Conservation (phyloP, 2,888 invertebrate genomes). For the Smittia sp. region DNA sequence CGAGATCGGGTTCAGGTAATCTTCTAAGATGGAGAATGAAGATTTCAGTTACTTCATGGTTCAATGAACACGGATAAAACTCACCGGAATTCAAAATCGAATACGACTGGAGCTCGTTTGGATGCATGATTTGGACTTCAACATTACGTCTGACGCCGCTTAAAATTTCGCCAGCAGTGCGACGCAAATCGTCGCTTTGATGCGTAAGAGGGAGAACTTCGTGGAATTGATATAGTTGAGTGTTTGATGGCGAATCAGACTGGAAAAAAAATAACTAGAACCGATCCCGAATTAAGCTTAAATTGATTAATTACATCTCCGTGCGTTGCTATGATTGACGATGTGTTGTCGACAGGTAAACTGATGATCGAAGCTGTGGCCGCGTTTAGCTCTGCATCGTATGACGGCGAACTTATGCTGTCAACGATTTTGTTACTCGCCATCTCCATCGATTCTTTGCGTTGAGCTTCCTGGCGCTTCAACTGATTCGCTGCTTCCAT, state of each 20-base stretch:
- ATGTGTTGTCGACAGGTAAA: constrained; percentile 47
- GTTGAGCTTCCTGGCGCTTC: constrained; percentile 24
- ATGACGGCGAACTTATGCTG: background rate
- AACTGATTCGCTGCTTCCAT: constrained; percentile 49
- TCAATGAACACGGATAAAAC: background rate
- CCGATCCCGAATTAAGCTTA: background rate
- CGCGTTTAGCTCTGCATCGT: constrained; percentile 56
- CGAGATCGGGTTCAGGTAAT: constrained; percentile 67
- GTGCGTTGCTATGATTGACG: constrained; percentile 45
- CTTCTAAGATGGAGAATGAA: constrained; percentile 51
- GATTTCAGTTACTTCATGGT: background rate
- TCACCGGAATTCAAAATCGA: constrained; percentile 51
- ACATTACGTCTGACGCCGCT: constrained; percentile 61
- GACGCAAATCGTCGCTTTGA: constrained; percentile 53
- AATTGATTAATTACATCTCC: constrained; percentile 43
- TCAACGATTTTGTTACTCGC: background rate
- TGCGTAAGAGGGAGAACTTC: constrained; percentile 32
- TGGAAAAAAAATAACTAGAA: constrained; percentile 21
- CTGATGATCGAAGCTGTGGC: constrained; percentile 58
- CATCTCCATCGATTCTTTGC: background rate
- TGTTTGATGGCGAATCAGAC: constrained; percentile 30
- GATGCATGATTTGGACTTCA: constrained; percentile 59
- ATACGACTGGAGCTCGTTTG: constrained; percentile 49
- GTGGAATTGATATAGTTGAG: constrained; percentile 30
- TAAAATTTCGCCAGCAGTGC: constrained; percentile 61